phyloP scores from a whole-genome alignment of 2,888 invertebrate species.

The Heliconius aoede region DNA sequence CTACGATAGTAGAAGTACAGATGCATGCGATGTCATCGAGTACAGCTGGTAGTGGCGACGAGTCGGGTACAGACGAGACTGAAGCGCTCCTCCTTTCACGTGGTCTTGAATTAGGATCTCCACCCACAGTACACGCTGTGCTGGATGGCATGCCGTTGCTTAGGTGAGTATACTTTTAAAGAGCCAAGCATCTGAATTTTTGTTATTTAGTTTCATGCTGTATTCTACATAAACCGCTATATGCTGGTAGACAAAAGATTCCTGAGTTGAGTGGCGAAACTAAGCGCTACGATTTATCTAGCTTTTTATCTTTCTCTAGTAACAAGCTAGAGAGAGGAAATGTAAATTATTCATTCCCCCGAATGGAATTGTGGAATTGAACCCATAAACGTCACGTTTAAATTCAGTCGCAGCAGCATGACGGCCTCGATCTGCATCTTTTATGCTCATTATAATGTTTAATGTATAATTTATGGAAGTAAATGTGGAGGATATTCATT shows the following conservation, averaged over 20 bases:
- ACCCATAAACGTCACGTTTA: too few relatives aligned
- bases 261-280: too few relatives aligned
- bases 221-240: background rate
- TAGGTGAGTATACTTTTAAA: constrained; percentile 54
- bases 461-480: too few relatives aligned
- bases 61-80: constrained; percentile 63
- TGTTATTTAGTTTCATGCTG: background rate
- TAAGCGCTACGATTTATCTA: too few relatives aligned
- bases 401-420: too few relatives aligned
- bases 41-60: constrained; percentile 60
- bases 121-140: constrained; percentile 94
- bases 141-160: constrained; percentile 89
- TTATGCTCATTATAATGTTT: too few relatives aligned
- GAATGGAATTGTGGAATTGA: too few relatives aligned
- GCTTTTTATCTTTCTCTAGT: too few relatives aligned
- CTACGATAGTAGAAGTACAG: constrained; percentile 70
- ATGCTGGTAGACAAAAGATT: background rate
- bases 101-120: constrained; percentile 94
- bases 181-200: background rate
- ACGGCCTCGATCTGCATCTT: too few relatives aligned
- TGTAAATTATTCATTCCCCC: too few relatives aligned
- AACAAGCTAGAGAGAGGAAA: too few relatives aligned
- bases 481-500: too few relatives aligned
- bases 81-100: constrained; percentile 92
- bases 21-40: constrained; percentile 56